Evolutionary conservation across 2,113 vertebrate genomes (phyloP).

Genomic region (Heterocephalus glaber): DNA sequence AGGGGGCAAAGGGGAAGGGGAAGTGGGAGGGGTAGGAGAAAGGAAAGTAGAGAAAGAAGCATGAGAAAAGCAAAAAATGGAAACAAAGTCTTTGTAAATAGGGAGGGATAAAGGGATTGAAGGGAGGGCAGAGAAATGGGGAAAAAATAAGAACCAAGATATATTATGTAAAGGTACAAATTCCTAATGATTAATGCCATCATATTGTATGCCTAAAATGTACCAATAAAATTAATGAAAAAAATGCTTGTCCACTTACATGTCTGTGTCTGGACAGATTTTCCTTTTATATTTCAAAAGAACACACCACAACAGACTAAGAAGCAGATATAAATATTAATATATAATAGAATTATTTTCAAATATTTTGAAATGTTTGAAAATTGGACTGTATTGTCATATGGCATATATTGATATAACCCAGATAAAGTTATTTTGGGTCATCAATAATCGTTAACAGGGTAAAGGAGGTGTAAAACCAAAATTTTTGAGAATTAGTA

Average conservation of each 20-base stretch:
- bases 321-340: not conserved
- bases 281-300: not conserved
- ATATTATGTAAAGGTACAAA: too few species aligned
- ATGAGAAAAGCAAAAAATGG: too few species aligned
- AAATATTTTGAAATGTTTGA: not conserved
- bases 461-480: not conserved
- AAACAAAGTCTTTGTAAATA: too few species aligned
- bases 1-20: too few species aligned
- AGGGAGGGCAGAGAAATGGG: too few species aligned
- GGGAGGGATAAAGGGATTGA: too few species aligned
- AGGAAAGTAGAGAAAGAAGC: too few species aligned
- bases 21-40: too few species aligned
- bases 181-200: too few species aligned
- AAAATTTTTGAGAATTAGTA: not conserved
- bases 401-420: not conserved
- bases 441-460: not conserved
- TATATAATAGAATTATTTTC: not conserved
- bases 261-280: not conserved
- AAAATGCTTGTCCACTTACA: not conserved
- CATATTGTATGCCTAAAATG: too few species aligned
- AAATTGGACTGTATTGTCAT: not conserved
- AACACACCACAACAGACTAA: not conserved
- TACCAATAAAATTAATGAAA: not conserved
- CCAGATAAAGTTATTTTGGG: not conserved
- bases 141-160: too few species aligned